Evolutionary conservation across 2,113 vertebrate genomes (phyloP).

Genomic region (Stigmatopora nigra): DNA sequence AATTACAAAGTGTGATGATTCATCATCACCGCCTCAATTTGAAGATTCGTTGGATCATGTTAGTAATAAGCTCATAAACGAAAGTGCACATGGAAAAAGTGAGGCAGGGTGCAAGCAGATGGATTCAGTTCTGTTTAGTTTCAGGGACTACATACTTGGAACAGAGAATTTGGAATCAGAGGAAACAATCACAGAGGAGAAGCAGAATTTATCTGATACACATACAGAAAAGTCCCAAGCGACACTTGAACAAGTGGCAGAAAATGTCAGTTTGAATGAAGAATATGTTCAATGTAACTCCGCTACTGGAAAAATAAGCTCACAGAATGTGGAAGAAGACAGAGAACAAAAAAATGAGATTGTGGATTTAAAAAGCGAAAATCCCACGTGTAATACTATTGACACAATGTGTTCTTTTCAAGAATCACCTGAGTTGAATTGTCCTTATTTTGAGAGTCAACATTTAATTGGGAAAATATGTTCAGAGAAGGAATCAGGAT

Average conservation of each 20-base stretch:
- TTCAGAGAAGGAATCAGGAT: conserved; percentile 5
- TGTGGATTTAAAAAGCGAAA: conserved; percentile 19
- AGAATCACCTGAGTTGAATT: not conserved
- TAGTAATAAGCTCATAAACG: conserved; percentile 26
- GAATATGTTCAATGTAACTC: conserved; percentile 17
- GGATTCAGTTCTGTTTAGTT: conserved; percentile 60
- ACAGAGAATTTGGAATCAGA: conserved; percentile 17
- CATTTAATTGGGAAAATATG: conserved; percentile 8
- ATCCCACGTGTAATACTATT: not conserved
- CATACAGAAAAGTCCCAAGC: conserved; percentile 17
- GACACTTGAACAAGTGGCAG: conserved; percentile 14
- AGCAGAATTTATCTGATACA: conserved; percentile 23
- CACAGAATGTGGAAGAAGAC: not conserved
- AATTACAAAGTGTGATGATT: conserved; percentile 46
- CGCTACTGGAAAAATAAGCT: conserved; percentile 8
- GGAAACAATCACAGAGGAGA: conserved; percentile 11
- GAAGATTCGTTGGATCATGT: conserved; percentile 48
- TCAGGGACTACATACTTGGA: conserved; percentile 63
- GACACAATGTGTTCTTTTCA: conserved; percentile 8
- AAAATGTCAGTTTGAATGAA: conserved; percentile 2
- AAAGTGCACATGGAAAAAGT: conserved; percentile 54
- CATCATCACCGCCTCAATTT: conserved; percentile 43
- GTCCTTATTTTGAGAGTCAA: conserved; percentile 12
- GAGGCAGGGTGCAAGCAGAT: conserved; percentile 42
- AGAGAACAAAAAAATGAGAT: conserved; percentile 8